Evolutionary conservation across 2,113 vertebrate species (phyloP).

Genomic region (Lagopus leucura): DNA sequence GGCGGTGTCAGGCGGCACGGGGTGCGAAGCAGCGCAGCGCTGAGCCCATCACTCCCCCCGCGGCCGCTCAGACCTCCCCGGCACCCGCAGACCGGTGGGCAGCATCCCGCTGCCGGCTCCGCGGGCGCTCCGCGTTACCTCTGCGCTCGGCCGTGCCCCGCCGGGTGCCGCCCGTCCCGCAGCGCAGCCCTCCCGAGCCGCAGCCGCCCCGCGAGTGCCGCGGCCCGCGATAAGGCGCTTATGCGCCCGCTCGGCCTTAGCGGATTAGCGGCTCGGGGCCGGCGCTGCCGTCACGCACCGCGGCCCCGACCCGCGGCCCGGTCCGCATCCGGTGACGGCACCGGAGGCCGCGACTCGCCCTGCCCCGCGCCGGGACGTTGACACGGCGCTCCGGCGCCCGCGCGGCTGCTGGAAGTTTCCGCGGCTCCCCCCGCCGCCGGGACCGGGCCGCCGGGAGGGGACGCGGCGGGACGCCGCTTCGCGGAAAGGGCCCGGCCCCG

Average conservation of each 20-base stretch:
- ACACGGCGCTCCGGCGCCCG: not conserved
- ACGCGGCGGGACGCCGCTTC: no score
- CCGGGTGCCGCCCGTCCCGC: not conserved
- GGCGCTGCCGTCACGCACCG: no score
- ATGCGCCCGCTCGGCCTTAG: not conserved
- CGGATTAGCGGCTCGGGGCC: not conserved
- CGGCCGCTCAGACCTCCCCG: not conserved
- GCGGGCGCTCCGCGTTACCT: not conserved
- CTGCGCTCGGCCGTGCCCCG: not conserved
- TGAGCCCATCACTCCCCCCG: no score
- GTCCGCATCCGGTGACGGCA: not conserved
- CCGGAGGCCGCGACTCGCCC: not conserved
- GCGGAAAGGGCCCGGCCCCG: not conserved
- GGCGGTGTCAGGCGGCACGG: not conserved
- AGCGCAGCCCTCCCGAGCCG: not conserved
- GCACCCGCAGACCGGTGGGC: no score
- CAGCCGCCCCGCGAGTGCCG: no score
- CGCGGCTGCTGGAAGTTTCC: constrained; percentile 31
- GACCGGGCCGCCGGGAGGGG: no score
- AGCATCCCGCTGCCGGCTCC: no score
- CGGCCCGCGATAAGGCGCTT: not conserved
- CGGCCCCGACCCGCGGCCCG: not conserved
- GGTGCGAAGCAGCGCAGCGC: not conserved
- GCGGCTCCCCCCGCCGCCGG: not conserved
- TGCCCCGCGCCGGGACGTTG: not conserved